Base-by-base conservation (phyloP, 2,113 vertebrate species). In the Ellobius talpinus region DNA sequence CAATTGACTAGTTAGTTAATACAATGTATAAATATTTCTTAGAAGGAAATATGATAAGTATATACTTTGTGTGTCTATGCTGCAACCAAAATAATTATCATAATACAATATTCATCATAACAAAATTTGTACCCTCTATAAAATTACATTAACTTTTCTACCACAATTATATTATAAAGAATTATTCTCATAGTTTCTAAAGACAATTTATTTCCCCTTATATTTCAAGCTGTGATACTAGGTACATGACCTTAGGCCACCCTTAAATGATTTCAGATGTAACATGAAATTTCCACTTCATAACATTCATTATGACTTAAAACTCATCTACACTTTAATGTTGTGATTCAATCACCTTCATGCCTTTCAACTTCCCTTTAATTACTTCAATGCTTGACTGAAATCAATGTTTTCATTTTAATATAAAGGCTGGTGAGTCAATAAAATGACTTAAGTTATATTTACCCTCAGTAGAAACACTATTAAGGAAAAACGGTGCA, bases 231-330 rank as follows among this genome's bases (percentile, higher is more conserved):
- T 77, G n/a, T 77, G 79, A 86, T 92, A 66, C 33, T 89, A 94
- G 63, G 78, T 19, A 33, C 45, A 39, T 42, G 58, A 55, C 86
- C 39, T 95, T 73, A 72, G 77, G 93, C 66, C 90, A 94, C 61
- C 13, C 95, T 96, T 94, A 95, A 97, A 97, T 89, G 81, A 97
- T 94, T 94, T 87, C 26, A 55, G 52, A 81, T 95, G 88, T 87
- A 66, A 97, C 94, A 89, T 81, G n/a, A 96, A 91, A 9, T 84
- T 81, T 94, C 42, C n/a, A 91, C 47, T 39, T 76, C 45, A 76
- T 86, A 66, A 70, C 72, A 89, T 45, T 92, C 42, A 87, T 87
- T 93, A 82, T 50, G 86, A 16, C 68, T 93, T 45, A 95, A 94
- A 96, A 89, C 4, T 81, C 79, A 61, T 70, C 55, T 74, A 47